phyloP scores from a whole-genome alignment of 2,113 vertebrate genomes.

The Alectura lathami region DNA sequence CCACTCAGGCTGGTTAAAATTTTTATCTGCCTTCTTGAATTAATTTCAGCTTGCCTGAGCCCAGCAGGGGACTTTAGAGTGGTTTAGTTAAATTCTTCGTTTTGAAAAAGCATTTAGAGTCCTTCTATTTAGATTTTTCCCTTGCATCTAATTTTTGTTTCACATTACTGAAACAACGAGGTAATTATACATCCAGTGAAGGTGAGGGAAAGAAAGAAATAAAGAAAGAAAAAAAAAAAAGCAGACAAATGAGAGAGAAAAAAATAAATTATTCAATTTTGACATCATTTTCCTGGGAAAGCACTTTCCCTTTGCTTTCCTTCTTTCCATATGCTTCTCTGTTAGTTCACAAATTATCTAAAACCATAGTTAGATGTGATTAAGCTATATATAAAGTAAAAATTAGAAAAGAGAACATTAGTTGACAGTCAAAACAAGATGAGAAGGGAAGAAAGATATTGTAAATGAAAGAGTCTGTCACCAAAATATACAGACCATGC shows the following conservation, averaged over 20 bases:
- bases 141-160: constrained; percentile 73
- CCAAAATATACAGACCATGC: neutral
- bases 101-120: constrained; percentile 70
- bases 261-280: constrained; percentile 53
- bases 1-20: constrained; percentile 81
- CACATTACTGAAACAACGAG: constrained; percentile 69
- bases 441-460: neutral
- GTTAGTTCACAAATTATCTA: constrained; percentile 54
- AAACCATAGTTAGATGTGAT: neutral
- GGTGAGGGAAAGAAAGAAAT: neutral
- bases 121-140: constrained; percentile 72
- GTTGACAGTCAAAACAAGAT: neutral
- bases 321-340: constrained; percentile 13
- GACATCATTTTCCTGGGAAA: constrained; percentile 49
- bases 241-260: neutral
- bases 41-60: constrained; percentile 85
- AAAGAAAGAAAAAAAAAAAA: neutral
- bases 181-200: constrained; percentile 67
- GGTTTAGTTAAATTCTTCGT: constrained; percentile 80
- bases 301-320: constrained; percentile 14
- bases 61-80: constrained; percentile 83
- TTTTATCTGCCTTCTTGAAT: constrained; percentile 86
- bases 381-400: constrained; percentile 30
- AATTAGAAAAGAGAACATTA: neutral
- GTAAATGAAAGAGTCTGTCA: constrained; percentile 18